A percentile compares a stretch with the other conserved stretches of the same genome.
Evolutionary conservation across 1,140 invertebrate species (phyloP).

Genomic region (Leguminivora glycinivorella): DNA sequence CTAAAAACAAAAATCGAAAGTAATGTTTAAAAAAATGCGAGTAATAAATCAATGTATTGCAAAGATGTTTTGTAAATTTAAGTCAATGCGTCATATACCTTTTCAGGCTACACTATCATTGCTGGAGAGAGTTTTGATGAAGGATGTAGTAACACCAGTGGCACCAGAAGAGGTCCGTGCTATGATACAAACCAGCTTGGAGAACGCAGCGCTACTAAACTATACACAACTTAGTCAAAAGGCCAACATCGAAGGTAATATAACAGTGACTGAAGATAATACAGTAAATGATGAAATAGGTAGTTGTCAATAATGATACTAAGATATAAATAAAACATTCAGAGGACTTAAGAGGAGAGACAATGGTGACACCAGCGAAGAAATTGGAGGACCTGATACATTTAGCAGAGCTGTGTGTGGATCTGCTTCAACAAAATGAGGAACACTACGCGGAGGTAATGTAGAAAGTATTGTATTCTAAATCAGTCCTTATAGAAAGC

Average conservation of each 20-base stretch:
- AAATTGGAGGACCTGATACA: conserved; percentile 98
- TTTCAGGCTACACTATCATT: conserved; percentile 93
- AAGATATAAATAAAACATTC: conserved; percentile 38
- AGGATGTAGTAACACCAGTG: conserved; percentile 98
- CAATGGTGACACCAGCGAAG: conserved; percentile 89
- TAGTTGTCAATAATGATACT: conserved; percentile 19
- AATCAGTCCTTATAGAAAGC: conserved; percentile 10
- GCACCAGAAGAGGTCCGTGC: conserved; percentile 96
- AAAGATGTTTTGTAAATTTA: too few relatives aligned
- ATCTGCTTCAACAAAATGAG: conserved; percentile 99
- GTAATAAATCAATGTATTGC: too few relatives aligned
- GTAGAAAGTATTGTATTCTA: conserved; percentile 10
- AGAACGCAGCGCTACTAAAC: conserved; percentile 98
- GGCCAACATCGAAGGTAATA: conserved; percentile 96
- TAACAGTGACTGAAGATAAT: neutral
- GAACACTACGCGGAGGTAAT: conserved; percentile 99
- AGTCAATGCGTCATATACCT: too few relatives aligned
- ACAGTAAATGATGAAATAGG: neutral
- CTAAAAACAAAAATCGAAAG: too few relatives aligned
- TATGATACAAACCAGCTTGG: conserved; percentile 97
- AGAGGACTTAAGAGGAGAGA: conserved; percentile 92
- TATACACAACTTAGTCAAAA: conserved; percentile 97
- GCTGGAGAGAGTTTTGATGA: conserved; percentile 98
- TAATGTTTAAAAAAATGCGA: too few relatives aligned
- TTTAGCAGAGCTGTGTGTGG: conserved; percentile 98